phyloP scores from a whole-genome alignment of 2,888 invertebrate species.

The Podotricha telesiphe region DNA sequence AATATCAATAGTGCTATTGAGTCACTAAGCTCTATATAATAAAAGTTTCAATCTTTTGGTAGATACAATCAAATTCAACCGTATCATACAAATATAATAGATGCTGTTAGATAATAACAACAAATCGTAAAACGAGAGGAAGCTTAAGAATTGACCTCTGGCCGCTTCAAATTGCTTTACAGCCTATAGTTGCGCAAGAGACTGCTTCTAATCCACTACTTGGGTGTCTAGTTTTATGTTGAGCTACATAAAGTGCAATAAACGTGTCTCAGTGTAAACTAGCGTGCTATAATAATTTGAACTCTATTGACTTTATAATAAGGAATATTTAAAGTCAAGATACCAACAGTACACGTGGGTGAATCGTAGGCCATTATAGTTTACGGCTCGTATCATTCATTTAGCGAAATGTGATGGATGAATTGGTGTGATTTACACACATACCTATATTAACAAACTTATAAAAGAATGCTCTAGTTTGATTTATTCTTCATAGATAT shows the following conservation, averaged over 20 bases:
- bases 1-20: conserved; percentile 10
- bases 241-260: conserved; percentile 69
- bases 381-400: conserved; percentile 75
- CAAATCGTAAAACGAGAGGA: conserved; percentile 70
- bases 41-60: conserved; percentile 34
- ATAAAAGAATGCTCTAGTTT: conserved; percentile 26
- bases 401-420: conserved; percentile 70
- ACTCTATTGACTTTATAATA: conserved; percentile 49
- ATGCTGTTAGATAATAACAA: conserved; percentile 71
- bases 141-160: conserved; percentile 73
- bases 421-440: conserved; percentile 60
- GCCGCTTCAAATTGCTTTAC: conserved; percentile 55
- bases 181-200: conserved; percentile 66
- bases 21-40: conserved; percentile 26
- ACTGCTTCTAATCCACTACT: conserved; percentile 74
- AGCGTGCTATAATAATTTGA: conserved; percentile 43
- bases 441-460: conserved; percentile 36
- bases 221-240: conserved; percentile 81
- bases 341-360: conserved; percentile 65
- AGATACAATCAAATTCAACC: conserved; percentile 39
- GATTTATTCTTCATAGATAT: conserved; percentile 3
- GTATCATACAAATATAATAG: conserved; percentile 51
- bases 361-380: conserved; percentile 68
- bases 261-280: conserved; percentile 48
- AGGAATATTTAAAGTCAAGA: conserved; percentile 37